Conservation (phyloP, 2,888 invertebrate genomes). For the Taenaris catops region DNA sequence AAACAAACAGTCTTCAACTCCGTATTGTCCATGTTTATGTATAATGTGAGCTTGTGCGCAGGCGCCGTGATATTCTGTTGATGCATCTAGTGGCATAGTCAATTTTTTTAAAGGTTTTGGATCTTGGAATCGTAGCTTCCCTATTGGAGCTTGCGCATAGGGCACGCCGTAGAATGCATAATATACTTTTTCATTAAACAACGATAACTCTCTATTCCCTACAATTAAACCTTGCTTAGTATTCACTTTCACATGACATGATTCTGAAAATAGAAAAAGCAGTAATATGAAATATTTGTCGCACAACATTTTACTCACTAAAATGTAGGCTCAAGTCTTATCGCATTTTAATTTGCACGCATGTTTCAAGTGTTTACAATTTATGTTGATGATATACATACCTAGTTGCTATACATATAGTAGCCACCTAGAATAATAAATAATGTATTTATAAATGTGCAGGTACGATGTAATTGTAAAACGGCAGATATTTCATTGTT, state of each 20-base stretch:
- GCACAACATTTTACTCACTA: constrained; percentile 28
- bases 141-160: constrained; percentile 54
- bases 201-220: constrained; percentile 40
- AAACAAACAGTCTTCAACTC: constrained; percentile 82
- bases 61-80: constrained; percentile 58
- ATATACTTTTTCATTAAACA: constrained; percentile 44
- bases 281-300: constrained; percentile 31
- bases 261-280: constrained; percentile 22
- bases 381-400: constrained; percentile 3
- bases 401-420: no score
- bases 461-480: no score
- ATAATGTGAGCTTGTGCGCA: constrained; percentile 82
- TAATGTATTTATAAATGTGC: no score
- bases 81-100: constrained; percentile 77
- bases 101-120: constrained; percentile 53
- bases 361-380: constrained; percentile 16
- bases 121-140: constrained; percentile 55
- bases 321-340: constrained; percentile 8
- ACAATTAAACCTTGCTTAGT: constrained; percentile 48
- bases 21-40: constrained; percentile 52
- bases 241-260: constrained; percentile 41
- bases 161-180: constrained; percentile 65
- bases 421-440: no score
- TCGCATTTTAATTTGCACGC: constrained; percentile 7
- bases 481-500: no score